Conservation (phyloP, 2,888 invertebrate species). For the Unio delphinus region DNA sequence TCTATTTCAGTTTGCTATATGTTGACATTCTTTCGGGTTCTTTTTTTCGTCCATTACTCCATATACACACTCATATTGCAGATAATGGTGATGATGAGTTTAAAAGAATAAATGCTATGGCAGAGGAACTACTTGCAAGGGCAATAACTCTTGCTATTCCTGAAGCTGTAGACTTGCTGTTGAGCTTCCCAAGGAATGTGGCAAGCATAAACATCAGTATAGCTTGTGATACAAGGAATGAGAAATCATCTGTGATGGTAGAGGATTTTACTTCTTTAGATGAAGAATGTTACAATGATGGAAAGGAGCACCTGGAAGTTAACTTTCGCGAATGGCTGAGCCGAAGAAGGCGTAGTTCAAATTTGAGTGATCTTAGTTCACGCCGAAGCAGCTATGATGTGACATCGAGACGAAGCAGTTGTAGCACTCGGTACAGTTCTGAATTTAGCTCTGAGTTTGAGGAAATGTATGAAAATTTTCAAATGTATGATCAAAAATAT, state of each 20-base stretch:
- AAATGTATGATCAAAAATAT: constrained; percentile 47
- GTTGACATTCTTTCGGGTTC: too few species aligned
- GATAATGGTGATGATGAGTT: too few species aligned
- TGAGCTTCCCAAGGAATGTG: background rate
- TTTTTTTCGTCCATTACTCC: too few species aligned
- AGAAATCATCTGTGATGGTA: background rate
- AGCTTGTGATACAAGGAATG: background rate
- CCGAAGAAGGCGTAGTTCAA: constrained; percentile 62
- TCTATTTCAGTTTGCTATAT: too few species aligned
- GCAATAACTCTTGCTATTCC: constrained; percentile 33
- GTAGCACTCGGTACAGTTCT: constrained; percentile 61
- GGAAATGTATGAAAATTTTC: constrained; percentile 61
- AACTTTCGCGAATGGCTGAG: constrained; percentile 57
- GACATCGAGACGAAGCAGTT: constrained; percentile 25
- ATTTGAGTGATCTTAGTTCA: constrained; percentile 64
- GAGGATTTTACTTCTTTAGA: constrained; percentile 1
- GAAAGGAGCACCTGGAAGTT: constrained; percentile 51
- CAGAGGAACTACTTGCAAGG: constrained; percentile 29
- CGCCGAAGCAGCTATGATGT: constrained; percentile 72
- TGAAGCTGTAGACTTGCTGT: constrained; percentile 5
- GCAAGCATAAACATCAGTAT: constrained; percentile 1
- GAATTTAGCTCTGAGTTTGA: constrained; percentile 67
- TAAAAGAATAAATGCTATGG: constrained; percentile 13
- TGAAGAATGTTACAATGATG: constrained; percentile 2
- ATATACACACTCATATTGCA: too few species aligned